Evolutionary conservation across 2,888 invertebrate genomes (phyloP).

Genomic region (Euplagia quadripunctaria): DNA sequence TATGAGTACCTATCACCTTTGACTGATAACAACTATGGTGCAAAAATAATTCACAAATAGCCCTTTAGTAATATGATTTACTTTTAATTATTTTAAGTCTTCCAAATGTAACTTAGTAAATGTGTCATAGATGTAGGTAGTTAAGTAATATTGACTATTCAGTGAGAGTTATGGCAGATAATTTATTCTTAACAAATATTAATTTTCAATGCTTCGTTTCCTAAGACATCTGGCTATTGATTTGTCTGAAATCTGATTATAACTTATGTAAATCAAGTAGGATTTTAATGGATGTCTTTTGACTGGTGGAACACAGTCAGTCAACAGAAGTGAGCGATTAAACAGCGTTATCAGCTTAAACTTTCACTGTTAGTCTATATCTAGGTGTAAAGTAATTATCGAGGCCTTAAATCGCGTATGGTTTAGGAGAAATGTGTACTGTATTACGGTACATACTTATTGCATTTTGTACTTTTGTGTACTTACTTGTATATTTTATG

Average conservation of each 20-base stretch:
- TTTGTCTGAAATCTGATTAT: no score
- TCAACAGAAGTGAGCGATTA: no score
- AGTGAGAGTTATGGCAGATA: not conserved
- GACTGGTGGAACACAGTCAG: no score
- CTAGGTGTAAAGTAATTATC: not conserved
- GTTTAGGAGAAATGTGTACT: not conserved
- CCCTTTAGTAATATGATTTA: constrained; percentile 24
- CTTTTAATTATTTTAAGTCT: constrained; percentile 15
- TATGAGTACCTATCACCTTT: constrained; percentile 31
- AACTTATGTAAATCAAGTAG: no score
- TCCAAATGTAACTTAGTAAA: constrained; percentile 10
- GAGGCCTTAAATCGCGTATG: not conserved
- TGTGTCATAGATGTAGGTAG: constrained; percentile 13
- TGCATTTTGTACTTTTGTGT: not conserved
- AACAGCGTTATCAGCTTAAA: not conserved
- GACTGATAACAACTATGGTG: constrained; percentile 33
- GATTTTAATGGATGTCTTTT: no score
- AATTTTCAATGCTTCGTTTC: no score
- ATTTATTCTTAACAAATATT: no score
- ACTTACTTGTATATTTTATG: not conserved
- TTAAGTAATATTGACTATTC: not conserved
- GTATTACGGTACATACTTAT: not conserved
- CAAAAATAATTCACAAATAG: constrained; percentile 32
- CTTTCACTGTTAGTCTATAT: not conserved
- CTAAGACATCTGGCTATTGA: no score